These are phyloP conservation scores for Melieria omissa DNA, from an alignment of 2,888 invertebrate species.

Conservation along the genomic window DNA sequence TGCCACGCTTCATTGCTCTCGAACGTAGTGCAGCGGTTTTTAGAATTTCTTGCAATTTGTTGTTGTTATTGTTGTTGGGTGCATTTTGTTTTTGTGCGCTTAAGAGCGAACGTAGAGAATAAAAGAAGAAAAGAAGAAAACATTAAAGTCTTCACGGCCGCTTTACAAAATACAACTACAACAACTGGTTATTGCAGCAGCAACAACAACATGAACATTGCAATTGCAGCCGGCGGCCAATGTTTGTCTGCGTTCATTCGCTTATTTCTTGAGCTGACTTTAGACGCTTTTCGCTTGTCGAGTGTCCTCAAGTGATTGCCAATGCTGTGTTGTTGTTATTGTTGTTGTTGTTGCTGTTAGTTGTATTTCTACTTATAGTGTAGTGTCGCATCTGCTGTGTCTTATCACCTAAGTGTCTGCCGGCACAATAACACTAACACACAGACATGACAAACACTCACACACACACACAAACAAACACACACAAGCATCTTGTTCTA, in stretches of 20 bases:
- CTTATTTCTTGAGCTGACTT: background rate
- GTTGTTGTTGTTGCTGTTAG: background rate
- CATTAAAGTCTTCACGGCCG: too few species aligned
- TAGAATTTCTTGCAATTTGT: constrained; percentile 10
- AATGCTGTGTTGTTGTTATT: constrained; percentile 1
- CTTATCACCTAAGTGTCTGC: background rate
- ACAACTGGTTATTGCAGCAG: background rate
- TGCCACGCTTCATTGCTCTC: constrained; percentile 23
- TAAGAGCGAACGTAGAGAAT: too few species aligned
- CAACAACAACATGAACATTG: constrained; percentile 15
- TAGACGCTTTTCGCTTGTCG: background rate
- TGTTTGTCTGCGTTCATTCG: too few species aligned
- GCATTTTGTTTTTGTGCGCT: too few species aligned
- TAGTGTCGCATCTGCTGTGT: background rate
- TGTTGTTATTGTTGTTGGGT: constrained; percentile 12
- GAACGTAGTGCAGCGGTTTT: background rate
- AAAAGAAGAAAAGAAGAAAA: too few species aligned
- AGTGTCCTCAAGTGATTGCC: constrained; percentile 15
- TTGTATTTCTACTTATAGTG: background rate
- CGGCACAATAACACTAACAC: constrained; percentile 3
- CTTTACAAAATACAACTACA: background rate
- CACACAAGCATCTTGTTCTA: background rate
- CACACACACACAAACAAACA: constrained; percentile 15
- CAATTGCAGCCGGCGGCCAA: background rate
- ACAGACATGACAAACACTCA: constrained; percentile 31